Evolutionary conservation across 2,113 vertebrate species (phyloP).

Genomic region (Syrrhaptes paradoxus): DNA sequence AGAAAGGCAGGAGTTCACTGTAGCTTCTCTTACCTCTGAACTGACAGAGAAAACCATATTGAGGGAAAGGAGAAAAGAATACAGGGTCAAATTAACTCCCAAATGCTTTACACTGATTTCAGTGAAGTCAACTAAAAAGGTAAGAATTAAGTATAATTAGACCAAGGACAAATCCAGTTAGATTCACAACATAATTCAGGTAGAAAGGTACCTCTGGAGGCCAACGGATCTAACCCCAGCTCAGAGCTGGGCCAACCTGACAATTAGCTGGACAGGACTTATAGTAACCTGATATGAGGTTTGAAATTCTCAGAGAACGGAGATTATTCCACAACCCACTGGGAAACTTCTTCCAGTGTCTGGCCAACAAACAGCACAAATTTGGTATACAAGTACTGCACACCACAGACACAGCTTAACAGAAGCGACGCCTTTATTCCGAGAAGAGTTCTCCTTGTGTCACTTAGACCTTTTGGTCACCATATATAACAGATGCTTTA

Average conservation of each 20-base stretch:
- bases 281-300: neutral
- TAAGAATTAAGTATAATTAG: neutral
- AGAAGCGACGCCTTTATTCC: neutral
- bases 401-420: neutral
- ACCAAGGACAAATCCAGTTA: neutral
- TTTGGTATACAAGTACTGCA: neutral
- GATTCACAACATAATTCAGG: neutral
- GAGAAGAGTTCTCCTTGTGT: neutral
- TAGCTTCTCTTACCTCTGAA: neutral
- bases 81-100: neutral
- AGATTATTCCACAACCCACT: neutral
- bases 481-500: neutral
- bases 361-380: neutral
- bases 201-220: neutral
- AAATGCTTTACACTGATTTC: neutral
- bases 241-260: neutral
- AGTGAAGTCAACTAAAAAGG: neutral
- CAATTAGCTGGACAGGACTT: neutral
- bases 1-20: neutral
- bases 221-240: neutral
- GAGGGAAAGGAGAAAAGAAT: neutral
- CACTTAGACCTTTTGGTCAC: neutral
- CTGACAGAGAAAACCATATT: neutral
- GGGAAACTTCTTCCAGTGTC: neutral
- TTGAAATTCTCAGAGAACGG: neutral